Evolutionary conservation across 2,888 invertebrate species (phyloP), one percentile per base, ranked within the genome.

Genomic region (Smittia aterrima): DNA sequence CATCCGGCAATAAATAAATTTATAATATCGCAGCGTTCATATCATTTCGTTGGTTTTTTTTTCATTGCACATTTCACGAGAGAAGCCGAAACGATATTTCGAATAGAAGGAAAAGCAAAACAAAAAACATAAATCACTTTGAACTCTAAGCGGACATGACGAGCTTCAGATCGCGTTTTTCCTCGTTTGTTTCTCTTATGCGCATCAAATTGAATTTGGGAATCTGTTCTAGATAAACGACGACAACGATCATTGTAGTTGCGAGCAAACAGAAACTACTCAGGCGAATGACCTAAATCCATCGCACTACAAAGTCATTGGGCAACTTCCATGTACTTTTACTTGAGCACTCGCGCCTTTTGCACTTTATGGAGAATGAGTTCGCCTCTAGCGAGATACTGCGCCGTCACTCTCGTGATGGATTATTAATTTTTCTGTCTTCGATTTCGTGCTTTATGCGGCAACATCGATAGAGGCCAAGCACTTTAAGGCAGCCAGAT

Each of bases 381-480:
- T 64, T 27, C 16, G 16, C 16, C 16, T 27, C 25, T 25, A 18
- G n/a, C 18, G 20, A 9, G 58, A 64, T 24, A 13, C 9, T 27
- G 13, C 64, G 22, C 18, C 22, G 64, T 22, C 62, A 18, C 16
- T 66, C 11, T 18, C n/a, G 18, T 58, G 72, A 72, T 72, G 62
- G 62, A 72, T 72, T 72, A 72, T 62, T 62, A 72, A 72, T 38
- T 72, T 58, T 40, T 24, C 53, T 71, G 68, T 68, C n/a, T 68
- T 20, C 47, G 22, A 41, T 47, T 22, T 58, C 20, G 11, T 41
- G 38, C 41, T 22, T 24, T 20, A 41, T 24, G 24, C 27, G 53
- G n/a, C 70, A 54, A 18, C 70, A 27, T 58, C 18, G 1, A 53
- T 53, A 70, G 71, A 53, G 54, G 58, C 70, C 40, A 54, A 53